Percentiles rank a stretch among this genome's conserved stretches.
phyloP scores from a whole-genome alignment of 2,888 invertebrate genomes.

The Rutpela maculata region DNA sequence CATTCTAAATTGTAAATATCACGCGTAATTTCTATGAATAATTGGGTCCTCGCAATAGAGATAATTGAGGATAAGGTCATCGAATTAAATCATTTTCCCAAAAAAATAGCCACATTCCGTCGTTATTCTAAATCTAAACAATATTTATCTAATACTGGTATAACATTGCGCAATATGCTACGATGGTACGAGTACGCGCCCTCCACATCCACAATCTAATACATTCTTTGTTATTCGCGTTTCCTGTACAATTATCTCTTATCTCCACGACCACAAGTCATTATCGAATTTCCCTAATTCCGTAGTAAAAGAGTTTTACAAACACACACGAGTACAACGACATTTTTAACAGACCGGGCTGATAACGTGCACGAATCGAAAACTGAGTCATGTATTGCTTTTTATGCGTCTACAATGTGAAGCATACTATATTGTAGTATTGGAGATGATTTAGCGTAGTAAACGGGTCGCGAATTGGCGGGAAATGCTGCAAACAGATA shows the following conservation, averaged over 20 bases:
- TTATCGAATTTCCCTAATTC: conserved; percentile 24
- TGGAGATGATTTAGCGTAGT: conserved; percentile 15
- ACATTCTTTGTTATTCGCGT: conserved; percentile 8
- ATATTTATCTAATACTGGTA: background rate
- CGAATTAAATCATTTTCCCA: background rate
- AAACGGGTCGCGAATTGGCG: conserved; percentile 22
- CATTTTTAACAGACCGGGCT: background rate
- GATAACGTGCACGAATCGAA: conserved; percentile 17
- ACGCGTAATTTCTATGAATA: background rate
- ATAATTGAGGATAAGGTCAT: conserved; percentile 3
- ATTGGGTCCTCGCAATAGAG: background rate
- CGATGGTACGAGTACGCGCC: background rate
- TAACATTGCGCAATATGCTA: background rate
- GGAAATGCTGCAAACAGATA: conserved; percentile 26
- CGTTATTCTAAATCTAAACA: background rate
- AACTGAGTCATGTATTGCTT: conserved; percentile 20
- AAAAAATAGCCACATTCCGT: background rate
- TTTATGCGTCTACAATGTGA: background rate
- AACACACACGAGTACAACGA: conserved; percentile 5
- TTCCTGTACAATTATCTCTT: conserved; percentile 23
- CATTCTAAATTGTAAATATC: background rate
- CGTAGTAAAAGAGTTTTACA: conserved; percentile 26
- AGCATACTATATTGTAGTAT: conserved; percentile 28
- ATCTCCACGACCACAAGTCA: background rate
- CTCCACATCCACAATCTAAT: background rate